These are phyloP conservation scores for Papilio gigon DNA, from an alignment of 2,888 invertebrate species.

Conservation along the genomic window DNA sequence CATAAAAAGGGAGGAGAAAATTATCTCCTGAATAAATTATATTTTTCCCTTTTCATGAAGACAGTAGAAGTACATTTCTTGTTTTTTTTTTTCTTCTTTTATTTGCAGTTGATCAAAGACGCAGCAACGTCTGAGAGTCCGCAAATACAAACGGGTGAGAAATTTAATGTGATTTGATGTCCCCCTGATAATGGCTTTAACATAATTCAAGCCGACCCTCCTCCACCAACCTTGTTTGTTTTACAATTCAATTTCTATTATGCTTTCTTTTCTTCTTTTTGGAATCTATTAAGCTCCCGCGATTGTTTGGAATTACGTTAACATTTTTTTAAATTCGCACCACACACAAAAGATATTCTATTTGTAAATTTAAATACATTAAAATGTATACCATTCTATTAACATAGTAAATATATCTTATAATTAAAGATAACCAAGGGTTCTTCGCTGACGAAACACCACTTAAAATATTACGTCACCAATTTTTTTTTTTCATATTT, in stretches of 20 bases:
- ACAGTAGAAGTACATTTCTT: conserved; percentile 81
- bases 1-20: conserved; percentile 78
- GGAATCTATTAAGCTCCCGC: conserved; percentile 12
- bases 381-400: neutral
- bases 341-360: neutral
- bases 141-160: conserved; percentile 78
- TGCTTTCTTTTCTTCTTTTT: conserved; percentile 12
- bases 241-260: conserved; percentile 65
- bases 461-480: too few relatives aligned
- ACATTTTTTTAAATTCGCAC: neutral
- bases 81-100: conserved; percentile 72
- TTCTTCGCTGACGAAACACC: too few relatives aligned
- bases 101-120: conserved; percentile 77
- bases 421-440: too few relatives aligned
- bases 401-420: too few relatives aligned
- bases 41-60: conserved; percentile 80
- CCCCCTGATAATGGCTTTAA: conserved; percentile 74
- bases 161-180: conserved; percentile 80
- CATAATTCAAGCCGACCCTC: conserved; percentile 71
- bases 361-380: neutral
- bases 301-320: conserved; percentile 14
- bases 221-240: conserved; percentile 68
- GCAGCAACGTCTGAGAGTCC: conserved; percentile 74
- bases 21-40: conserved; percentile 83
- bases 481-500: too few relatives aligned